Evolutionary conservation across 2,797 vertebrate genomes (phyloP), one percentile per base, ranked within the genome.

Genomic region (Rhynchotus rufescens): DNA sequence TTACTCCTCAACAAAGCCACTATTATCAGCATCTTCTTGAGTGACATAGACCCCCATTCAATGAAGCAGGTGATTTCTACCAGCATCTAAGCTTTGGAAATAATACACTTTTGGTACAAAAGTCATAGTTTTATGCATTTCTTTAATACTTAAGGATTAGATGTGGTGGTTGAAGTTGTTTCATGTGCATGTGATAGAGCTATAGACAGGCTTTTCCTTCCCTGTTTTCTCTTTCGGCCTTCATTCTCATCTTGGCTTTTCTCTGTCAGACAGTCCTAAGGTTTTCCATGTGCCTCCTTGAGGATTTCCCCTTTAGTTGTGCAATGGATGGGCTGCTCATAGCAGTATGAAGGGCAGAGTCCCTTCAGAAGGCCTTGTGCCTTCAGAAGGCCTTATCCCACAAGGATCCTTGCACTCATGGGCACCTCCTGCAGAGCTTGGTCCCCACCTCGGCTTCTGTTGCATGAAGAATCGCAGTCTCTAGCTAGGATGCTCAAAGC

Each of bases 341-440:
- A 64, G 14, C 49, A 4, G 30, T 38, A 54, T 20, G 15, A 67
- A 74, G 36, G 42, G 38, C 30, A 23, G 23, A 42, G n/a, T 12
- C 62, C 38, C 61, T 87, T 40, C 40, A 40, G 40, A 40, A 40
- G 40, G 40, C 40, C 40, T 40, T 40, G 14, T 40, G 36, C 40
- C 40, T 40, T 40, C 40, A 40, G 40, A 40, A 40, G 40, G 73
- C n/a, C 0, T 3, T n/a, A 8, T 1, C 3, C 6, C 0, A 0
- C 61, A 32, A 32, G 44, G 61, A 68, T 20, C 52, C 71, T 45
- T 8, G 30, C 34, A 36, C 40, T 25, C 28, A 15, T 9, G 34
- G 36, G 23, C 77, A 57, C 19, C 15, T 36, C 17, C 45, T 47
- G 38, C 15, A 14, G 2, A 23, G 36, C 26, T 65, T 51, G 61